phyloP scores from a whole-genome alignment of 2,888 invertebrate genomes.

The Anthrax anthrax region DNA sequence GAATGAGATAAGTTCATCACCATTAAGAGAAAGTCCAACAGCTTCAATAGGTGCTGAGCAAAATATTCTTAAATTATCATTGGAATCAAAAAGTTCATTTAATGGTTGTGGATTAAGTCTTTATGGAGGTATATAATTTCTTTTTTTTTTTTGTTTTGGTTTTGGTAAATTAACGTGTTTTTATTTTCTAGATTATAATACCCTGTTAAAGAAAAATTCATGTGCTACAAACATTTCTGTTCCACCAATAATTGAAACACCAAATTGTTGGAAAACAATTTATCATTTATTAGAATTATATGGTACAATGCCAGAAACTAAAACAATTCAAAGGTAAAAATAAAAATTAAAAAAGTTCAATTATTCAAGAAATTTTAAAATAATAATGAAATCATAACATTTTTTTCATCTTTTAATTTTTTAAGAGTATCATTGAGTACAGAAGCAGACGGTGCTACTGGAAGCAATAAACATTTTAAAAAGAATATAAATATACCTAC shows the following conservation, averaged over 20 bases:
- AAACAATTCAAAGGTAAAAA: slow-evolving; percentile 49
- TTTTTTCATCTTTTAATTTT: slow-evolving; percentile 6
- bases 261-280: slow-evolving; percentile 89
- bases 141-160: not conserved
- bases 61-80: slow-evolving; percentile 23
- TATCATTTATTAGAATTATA: slow-evolving; percentile 85
- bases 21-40: slow-evolving; percentile 46
- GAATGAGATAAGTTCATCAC: slow-evolving; percentile 56
- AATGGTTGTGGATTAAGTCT: slow-evolving; percentile 29
- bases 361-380: too few relatives aligned
- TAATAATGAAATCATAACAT: slow-evolving; percentile 9
- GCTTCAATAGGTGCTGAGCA: slow-evolving; percentile 37
- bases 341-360: slow-evolving; percentile 13
- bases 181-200: slow-evolving; percentile 21
- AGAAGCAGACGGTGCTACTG: slow-evolving; percentile 43
- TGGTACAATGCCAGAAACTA: slow-evolving; percentile 88
- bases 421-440: slow-evolving; percentile 51
- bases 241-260: slow-evolving; percentile 36
- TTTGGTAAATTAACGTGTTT: not conserved
- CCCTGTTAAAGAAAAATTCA: slow-evolving; percentile 24
- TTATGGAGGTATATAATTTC: slow-evolving; percentile 8
- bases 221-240: slow-evolving; percentile 19
- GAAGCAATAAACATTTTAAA: slow-evolving; percentile 44
- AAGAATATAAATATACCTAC: slow-evolving; percentile 21
- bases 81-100: slow-evolving; percentile 32